These are phyloP conservation scores for Erinaceus europaeus DNA, from an alignment of 2,113 vertebrate species.

Conservation along the genomic window DNA sequence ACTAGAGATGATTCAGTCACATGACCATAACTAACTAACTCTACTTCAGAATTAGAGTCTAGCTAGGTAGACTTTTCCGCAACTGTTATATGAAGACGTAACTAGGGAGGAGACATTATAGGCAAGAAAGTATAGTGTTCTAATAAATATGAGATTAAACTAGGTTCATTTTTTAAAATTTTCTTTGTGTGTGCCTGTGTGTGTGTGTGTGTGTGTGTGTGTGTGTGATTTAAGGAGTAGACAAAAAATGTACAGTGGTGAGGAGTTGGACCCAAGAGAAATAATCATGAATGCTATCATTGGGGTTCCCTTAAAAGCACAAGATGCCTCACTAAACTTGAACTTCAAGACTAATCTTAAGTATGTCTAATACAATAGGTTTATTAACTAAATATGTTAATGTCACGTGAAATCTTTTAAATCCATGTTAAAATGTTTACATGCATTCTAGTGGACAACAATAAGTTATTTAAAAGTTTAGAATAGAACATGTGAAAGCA, in stretches of 20 bases:
- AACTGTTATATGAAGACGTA: neutral
- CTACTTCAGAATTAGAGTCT: neutral
- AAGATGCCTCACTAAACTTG: neutral
- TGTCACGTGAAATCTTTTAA: neutral
- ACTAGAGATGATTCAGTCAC: too few relatives aligned
- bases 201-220: too few relatives aligned
- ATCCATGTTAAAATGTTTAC: neutral
- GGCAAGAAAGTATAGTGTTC: neutral
- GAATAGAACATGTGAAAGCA: neutral
- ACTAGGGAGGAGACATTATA: neutral
- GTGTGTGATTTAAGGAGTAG: too few relatives aligned
- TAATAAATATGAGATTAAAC: neutral
- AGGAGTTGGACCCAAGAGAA: neutral
- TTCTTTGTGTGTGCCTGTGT: too few relatives aligned
- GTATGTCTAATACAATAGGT: neutral
- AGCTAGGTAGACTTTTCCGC: too few relatives aligned
- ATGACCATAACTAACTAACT: neutral
- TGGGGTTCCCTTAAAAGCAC: neutral
- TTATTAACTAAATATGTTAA: neutral
- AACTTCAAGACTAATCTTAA: neutral
- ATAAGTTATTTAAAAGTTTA: neutral
- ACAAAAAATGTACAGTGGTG: too few relatives aligned
- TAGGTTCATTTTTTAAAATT: neutral
- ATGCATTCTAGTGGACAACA: neutral
- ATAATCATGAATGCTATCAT: neutral